Percentiles rank a stretch among this genome's conserved stretches.
phyloP scores from a whole-genome alignment of 2,888 invertebrate genomes.

The Lepidochitona cinerea region DNA sequence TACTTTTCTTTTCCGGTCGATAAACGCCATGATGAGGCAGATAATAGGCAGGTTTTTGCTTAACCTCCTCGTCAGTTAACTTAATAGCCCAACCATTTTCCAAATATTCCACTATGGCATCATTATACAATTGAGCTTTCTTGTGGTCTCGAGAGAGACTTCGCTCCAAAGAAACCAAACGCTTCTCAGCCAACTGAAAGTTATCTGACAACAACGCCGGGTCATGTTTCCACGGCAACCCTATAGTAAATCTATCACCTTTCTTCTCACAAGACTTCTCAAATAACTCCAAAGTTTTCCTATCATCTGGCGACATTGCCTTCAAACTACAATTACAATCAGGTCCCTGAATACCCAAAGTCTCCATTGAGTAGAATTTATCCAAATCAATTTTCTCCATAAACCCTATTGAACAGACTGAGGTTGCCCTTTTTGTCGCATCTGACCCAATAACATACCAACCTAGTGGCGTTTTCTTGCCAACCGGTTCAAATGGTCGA shows the following conservation, averaged over 20 bases:
- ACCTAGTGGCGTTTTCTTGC: conserved; percentile 13
- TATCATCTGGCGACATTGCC: neutral
- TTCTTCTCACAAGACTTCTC: neutral
- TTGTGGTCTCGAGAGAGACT: conserved; percentile 2
- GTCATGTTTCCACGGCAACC: conserved; percentile 18
- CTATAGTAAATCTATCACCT: neutral
- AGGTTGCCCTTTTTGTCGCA: neutral
- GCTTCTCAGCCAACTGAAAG: conserved; percentile 10
- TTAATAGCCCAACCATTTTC: neutral
- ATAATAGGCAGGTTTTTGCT: conserved; percentile 4
- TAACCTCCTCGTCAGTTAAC: conserved; percentile 1
- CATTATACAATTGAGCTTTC: conserved; percentile 4
- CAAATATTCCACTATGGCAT: neutral
- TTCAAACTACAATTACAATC: neutral
- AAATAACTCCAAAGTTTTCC: neutral
- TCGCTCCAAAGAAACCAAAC: conserved; percentile 1
- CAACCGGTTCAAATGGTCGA: conserved; percentile 14
- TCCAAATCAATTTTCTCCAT: conserved; percentile 12
- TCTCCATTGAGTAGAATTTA: conserved; percentile 17
- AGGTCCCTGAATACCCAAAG: conserved; percentile 4
- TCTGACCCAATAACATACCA: conserved; percentile 19
- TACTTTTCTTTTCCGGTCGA: conserved; percentile 12
- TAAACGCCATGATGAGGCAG: conserved; percentile 20
- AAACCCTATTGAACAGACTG: conserved; percentile 7
- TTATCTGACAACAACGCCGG: neutral